phyloP scores from a whole-genome alignment of 2,797 vertebrate genomes.

The Myioborus miniatus region DNA sequence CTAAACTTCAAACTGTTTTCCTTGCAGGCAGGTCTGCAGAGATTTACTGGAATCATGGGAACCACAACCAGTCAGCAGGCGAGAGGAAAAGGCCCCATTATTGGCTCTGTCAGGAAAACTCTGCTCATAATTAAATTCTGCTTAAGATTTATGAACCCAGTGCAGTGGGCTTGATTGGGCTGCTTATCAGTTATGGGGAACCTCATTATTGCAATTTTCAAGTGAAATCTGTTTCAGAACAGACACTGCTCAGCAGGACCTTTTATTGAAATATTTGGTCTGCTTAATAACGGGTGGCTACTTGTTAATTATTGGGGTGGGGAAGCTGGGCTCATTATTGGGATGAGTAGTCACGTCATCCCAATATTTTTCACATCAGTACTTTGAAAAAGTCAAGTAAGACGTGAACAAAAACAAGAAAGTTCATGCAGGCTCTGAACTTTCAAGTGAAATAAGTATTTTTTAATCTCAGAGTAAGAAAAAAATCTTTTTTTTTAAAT shows the following conservation, averaged over 20 bases:
- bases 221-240: constrained; percentile 44
- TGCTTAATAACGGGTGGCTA: constrained; percentile 74
- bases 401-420: constrained; percentile 18
- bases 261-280: constrained; percentile 66
- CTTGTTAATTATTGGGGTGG: constrained; percentile 77
- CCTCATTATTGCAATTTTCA: constrained; percentile 72
- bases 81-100: background rate
- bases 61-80: background rate
- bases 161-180: constrained; percentile 3
- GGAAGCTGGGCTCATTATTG: constrained; percentile 77
- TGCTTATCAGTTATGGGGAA: constrained; percentile 41
- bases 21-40: constrained; percentile 13
- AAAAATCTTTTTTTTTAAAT: rapidly evolving
- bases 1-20: background rate
- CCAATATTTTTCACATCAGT: constrained; percentile 77
- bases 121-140: constrained; percentile 3
- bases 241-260: constrained; percentile 51
- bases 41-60: constrained; percentile 22
- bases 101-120: background rate
- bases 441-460: background rate
- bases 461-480: background rate
- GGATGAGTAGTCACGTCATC: constrained; percentile 84
- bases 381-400: constrained; percentile 67
- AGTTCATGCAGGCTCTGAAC: background rate
- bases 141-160: background rate